A percentile compares a stretch with the other conserved stretches of the same genome.
These are phyloP conservation scores for Caranx ignobilis DNA, from an alignment of 2,113 vertebrate genomes.

Conservation along the genomic window DNA sequence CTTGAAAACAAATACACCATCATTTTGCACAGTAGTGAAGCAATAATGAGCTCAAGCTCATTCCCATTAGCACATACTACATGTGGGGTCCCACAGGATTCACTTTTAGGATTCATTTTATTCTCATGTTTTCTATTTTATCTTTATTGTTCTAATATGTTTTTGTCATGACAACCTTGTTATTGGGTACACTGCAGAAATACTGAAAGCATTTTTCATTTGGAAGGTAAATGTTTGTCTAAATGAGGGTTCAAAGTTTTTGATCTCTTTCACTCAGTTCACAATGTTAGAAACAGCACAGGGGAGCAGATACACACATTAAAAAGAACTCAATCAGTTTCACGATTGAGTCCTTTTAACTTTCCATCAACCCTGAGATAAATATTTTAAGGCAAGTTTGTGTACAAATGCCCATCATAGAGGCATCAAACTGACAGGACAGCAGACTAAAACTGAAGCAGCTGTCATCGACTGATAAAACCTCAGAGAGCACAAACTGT, in stretches of 20 bases:
- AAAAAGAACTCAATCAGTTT: slow-evolving; percentile 3
- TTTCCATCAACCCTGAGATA: slow-evolving; percentile 13
- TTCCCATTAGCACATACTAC: no score
- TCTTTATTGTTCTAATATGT: background rate
- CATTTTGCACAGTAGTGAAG: background rate
- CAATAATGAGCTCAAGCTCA: background rate
- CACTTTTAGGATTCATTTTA: background rate
- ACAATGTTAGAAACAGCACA: background rate
- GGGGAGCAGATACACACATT: background rate
- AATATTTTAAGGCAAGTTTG: slow-evolving; percentile 41
- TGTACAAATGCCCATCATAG: slow-evolving; percentile 46
- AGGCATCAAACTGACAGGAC: slow-evolving; percentile 27
- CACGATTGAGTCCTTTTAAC: slow-evolving; percentile 19
- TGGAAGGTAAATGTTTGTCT: background rate
- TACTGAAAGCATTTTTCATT: background rate
- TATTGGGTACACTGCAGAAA: background rate
- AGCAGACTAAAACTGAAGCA: slow-evolving; percentile 45
- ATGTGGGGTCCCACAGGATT: background rate
- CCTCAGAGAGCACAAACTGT: slow-evolving; percentile 38
- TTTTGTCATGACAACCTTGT: background rate
- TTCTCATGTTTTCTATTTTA: background rate
- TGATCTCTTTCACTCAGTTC: background rate
- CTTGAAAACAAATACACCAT: background rate
- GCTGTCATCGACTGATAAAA: slow-evolving; percentile 62
- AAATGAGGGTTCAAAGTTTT: background rate